phyloP scores from a whole-genome alignment of 2,888 invertebrate species.

The Cryptus armator region DNA sequence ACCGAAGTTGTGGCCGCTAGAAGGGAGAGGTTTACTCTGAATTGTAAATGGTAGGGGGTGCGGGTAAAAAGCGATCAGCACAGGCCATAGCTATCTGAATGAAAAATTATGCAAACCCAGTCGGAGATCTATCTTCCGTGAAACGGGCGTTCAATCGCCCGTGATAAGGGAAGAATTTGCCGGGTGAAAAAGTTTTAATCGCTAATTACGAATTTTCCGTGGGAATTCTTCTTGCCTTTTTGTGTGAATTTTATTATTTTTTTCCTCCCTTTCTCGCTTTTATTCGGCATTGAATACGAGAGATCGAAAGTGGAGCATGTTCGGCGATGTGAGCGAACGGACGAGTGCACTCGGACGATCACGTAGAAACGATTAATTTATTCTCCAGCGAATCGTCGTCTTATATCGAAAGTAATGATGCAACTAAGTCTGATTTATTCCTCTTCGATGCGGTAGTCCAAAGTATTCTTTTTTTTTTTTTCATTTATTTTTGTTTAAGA shows the following conservation, averaged over 20 bases:
- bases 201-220: constrained; percentile 75
- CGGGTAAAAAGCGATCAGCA: not conserved
- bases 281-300: not conserved
- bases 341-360: not conserved
- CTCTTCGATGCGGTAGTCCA: not conserved
- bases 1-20: too few species aligned
- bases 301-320: not conserved
- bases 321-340: not conserved
- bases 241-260: not conserved
- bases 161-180: constrained; percentile 74
- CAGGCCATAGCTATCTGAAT: constrained; percentile 12
- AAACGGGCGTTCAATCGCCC: constrained; percentile 73
- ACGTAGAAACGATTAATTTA: constrained; percentile 20
- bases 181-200: constrained; percentile 76
- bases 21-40: too few species aligned
- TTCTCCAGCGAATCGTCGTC: not conserved
- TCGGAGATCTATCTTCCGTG: constrained; percentile 64
- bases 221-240: constrained; percentile 18
- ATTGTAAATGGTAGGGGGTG: too few species aligned
- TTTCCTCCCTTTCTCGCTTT: not conserved
- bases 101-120: constrained; percentile 23
- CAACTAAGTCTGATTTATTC: not conserved
- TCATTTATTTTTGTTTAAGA: not conserved
- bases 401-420: not conserved
- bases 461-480: not conserved